Conservation (phyloP, 2,797 vertebrate species). For the Diplodus sargus region DNA sequence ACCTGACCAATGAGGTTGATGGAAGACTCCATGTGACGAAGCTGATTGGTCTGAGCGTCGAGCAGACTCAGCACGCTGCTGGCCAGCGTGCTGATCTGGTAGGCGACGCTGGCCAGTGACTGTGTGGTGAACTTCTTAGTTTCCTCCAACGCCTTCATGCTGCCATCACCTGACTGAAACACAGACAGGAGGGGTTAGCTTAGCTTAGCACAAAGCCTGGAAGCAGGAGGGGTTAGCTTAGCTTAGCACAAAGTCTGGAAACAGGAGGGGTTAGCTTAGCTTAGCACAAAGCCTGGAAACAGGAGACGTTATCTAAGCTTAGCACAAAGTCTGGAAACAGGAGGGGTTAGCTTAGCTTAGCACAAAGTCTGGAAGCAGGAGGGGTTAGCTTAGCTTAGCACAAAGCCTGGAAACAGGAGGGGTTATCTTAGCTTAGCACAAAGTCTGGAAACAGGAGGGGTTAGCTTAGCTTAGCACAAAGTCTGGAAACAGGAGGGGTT, state of each 20-base stretch:
- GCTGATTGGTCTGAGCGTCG: conserved; percentile 87
- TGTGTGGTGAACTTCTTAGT: conserved; percentile 92
- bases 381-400: neutral
- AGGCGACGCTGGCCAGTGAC: conserved; percentile 92
- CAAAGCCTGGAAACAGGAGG: neutral
- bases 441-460: too few relatives aligned
- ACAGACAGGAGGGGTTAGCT: conserved; percentile 3
- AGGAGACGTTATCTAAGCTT: neutral
- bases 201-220: conserved; percentile 3
- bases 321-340: neutral
- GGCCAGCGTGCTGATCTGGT: conserved; percentile 90
- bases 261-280: neutral
- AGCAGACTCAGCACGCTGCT: conserved; percentile 85
- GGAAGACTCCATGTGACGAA: conserved; percentile 86
- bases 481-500: too few relatives aligned
- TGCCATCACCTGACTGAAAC: conserved; percentile 50
- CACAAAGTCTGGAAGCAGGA: neutral
- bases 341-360: conserved; percentile 26
- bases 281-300: neutral
- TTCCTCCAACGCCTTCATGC: conserved; percentile 82
- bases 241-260: neutral
- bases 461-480: neutral
- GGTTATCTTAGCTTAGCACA: neutral
- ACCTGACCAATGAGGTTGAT: conserved; percentile 88
- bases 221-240: neutral